A percentile compares a stretch with the other conserved stretches of the same genome.
Conservation (phyloP, 2,888 invertebrate species). For the Luffia ferchaultella region DNA sequence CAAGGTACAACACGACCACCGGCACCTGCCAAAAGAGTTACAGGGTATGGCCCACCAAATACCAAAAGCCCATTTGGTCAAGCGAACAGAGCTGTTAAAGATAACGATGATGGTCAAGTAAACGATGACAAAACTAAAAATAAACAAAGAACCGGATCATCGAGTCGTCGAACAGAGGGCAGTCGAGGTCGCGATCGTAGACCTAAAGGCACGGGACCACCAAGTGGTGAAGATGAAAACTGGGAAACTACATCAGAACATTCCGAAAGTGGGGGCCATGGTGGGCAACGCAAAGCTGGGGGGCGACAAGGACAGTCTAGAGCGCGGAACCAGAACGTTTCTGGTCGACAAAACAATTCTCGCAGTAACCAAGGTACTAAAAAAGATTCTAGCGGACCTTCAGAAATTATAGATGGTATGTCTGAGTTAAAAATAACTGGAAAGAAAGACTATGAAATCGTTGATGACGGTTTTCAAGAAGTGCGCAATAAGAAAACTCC, state of each 20-base stretch:
- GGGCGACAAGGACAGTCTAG: slow-evolving; percentile 38
- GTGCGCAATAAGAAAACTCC: slow-evolving; percentile 82
- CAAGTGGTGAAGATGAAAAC: slow-evolving; percentile 68
- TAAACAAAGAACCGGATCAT: slow-evolving; percentile 73
- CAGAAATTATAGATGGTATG: slow-evolving; percentile 35
- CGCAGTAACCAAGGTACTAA: slow-evolving; percentile 35
- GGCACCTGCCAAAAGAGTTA: slow-evolving; percentile 69
- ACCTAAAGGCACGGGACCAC: slow-evolving; percentile 38
- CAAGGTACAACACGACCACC: slow-evolving; percentile 50
- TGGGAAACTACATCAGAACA: slow-evolving; percentile 89
- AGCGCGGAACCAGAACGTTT: slow-evolving; percentile 39
- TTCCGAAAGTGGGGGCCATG: slow-evolving; percentile 66
- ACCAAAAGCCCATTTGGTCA: slow-evolving; percentile 79
- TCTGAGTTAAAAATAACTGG: slow-evolving; percentile 40
- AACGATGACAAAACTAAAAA: slow-evolving; percentile 71
- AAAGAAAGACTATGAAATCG: slow-evolving; percentile 57
- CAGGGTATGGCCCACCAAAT: slow-evolving; percentile 83
- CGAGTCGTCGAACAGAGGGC: slow-evolving; percentile 50
- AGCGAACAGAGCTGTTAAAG: slow-evolving; percentile 44
- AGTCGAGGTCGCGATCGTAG: slow-evolving; percentile 35
- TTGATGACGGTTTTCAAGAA: slow-evolving; percentile 83
- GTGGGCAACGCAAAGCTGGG: slow-evolving; percentile 36
- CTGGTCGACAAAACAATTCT: slow-evolving; percentile 36
- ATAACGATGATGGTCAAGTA: slow-evolving; percentile 44
- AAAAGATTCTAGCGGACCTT: slow-evolving; percentile 42